Evolutionary conservation across 2,113 vertebrate species (phyloP), one percentile per base, ranked within the genome.

Genomic region (Scomber japonicus): DNA sequence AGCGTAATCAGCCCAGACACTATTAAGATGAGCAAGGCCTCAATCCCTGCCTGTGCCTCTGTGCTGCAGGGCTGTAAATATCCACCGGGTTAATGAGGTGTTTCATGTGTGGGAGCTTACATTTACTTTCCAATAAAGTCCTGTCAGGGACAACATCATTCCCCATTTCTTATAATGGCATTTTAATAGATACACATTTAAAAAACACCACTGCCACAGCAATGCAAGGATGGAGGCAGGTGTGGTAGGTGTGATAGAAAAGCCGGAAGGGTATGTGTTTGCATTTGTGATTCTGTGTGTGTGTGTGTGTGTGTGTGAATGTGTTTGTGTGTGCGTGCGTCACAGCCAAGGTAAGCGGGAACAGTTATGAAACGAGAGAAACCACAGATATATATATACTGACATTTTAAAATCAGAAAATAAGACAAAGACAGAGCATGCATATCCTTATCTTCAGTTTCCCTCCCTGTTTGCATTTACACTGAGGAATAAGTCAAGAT

Each of bases 151-250:
- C 77, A 76, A 87, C 83, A 90, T 88, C 60, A 60, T 78, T 83
- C 85, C 71, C 61, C 65, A 61, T 89, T 81, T 85, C 70, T 84
- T 80, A 75, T 79, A 91, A 93, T 91, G 89, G 68, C 64, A 78
- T 90, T 91, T 90, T 92, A 90, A 93, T 91, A 87, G 87, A 78
- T 70, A 50, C 75, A 84, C 70, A 72, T 90, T 91, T 84, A 48
- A 63, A 82, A 87, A 82, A 75, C 66, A 74, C 5, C 54, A 14
- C 59, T 40, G 50, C 45, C 61, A 44, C 62, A 69, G 80, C 70
- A 11, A 17, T 75, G 73, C 35, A 62, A 8, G 45, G 63, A 54
- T 10, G 40, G 57, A 15, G 16, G 40, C 49, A 66, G 75, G 48
- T 77, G 60, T 0, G 2, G 14, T 35, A 35, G 35, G 35, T 35